A percentile compares a stretch with the other conserved stretches of the same genome.
These are phyloP conservation scores for Cataglyphis albicans DNA, from an alignment of 2,888 invertebrate genomes.

Conservation along the genomic window DNA sequence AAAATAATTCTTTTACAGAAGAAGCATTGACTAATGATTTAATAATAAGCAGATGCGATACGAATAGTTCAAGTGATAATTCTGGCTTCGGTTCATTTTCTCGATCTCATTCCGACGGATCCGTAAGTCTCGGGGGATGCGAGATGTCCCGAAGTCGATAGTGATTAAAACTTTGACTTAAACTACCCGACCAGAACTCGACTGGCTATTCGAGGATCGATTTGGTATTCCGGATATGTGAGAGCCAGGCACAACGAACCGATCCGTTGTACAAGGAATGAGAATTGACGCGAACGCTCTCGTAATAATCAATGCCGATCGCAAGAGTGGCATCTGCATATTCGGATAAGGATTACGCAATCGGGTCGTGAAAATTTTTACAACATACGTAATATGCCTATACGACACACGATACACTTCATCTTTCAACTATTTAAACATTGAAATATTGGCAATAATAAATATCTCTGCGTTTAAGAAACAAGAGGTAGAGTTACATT, in stretches of 20 bases:
- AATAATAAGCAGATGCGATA: slow-evolving; percentile 78
- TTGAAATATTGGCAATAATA: background rate
- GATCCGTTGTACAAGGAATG: slow-evolving; percentile 68
- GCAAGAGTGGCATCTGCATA: slow-evolving; percentile 15
- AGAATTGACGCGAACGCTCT: slow-evolving; percentile 65
- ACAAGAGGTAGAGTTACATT: background rate
- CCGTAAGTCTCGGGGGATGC: slow-evolving; percentile 74
- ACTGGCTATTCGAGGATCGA: slow-evolving; percentile 79
- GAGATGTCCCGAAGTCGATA: slow-evolving; percentile 82
- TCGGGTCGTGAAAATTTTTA: background rate
- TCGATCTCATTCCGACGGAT: slow-evolving; percentile 70
- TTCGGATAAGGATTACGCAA: background rate
- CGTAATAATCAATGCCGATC: slow-evolving; percentile 66
- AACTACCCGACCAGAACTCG: slow-evolving; percentile 76
- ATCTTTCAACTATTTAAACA: background rate
- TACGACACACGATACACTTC: too few relatives aligned
- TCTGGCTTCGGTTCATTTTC: slow-evolving; percentile 70
- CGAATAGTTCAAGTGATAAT: slow-evolving; percentile 68
- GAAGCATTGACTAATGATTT: slow-evolving; percentile 64
- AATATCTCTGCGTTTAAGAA: background rate
- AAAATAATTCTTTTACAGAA: background rate
- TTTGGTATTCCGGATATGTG: slow-evolving; percentile 81
- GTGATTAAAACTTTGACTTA: slow-evolving; percentile 84
- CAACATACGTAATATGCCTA: background rate
- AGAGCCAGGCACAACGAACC: slow-evolving; percentile 67